Conservation (phyloP, 2,888 invertebrate species). For the Gastrophysa polygoni region DNA sequence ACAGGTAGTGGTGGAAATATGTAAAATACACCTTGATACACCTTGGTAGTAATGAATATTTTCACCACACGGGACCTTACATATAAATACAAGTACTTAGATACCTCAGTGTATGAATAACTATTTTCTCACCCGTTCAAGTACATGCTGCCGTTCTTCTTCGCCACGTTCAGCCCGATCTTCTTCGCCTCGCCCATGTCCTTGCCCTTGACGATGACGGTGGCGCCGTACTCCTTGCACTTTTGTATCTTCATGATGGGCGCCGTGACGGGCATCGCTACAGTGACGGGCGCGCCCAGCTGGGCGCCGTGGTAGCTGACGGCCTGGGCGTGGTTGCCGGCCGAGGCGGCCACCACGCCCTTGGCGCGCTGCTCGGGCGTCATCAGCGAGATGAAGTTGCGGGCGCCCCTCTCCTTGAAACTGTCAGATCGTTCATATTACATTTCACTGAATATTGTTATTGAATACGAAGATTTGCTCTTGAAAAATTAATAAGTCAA, state of each 20-base stretch:
- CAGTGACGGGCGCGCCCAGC: conserved; percentile 60
- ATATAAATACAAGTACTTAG: not conserved
- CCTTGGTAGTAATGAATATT: no score
- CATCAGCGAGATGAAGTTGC: conserved; percentile 54
- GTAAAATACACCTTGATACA: no score
- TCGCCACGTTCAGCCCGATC: conserved; percentile 74
- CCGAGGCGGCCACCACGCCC: conserved; percentile 60
- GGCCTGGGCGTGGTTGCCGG: conserved; percentile 58
- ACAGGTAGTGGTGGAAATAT: no score
- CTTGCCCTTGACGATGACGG: conserved; percentile 68
- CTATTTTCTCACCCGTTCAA: conserved; percentile 66
- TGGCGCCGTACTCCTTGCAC: conserved; percentile 69
- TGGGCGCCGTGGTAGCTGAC: conserved; percentile 59
- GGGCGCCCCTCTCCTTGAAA: conserved; percentile 92
- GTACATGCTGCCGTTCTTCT: conserved; percentile 69
- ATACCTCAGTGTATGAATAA: not conserved
- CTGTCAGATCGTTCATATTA: no score
- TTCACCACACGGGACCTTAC: no score
- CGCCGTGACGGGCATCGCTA: conserved; percentile 58
- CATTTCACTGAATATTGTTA: no score
- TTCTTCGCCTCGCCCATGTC: conserved; percentile 69
- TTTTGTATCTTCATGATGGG: conserved; percentile 69
- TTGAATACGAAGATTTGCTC: no score
- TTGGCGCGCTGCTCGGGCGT: conserved; percentile 48
- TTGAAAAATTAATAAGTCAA: no score